These are phyloP conservation scores for Phataginus tetradactyla DNA, from an alignment of 2,797 vertebrate genomes.

Conservation along the genomic window DNA sequence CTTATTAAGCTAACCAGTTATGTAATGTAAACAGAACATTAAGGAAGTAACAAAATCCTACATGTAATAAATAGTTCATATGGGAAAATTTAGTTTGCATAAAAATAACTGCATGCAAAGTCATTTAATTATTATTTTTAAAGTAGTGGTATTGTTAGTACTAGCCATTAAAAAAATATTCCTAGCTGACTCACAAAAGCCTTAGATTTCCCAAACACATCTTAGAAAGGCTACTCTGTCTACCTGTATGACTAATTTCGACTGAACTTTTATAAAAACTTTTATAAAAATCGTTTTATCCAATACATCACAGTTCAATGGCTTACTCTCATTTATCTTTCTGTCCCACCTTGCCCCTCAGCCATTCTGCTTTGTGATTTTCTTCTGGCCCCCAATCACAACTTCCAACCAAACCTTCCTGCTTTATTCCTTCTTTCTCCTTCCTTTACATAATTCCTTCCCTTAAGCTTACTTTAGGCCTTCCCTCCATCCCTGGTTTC, in stretches of 20 bases:
- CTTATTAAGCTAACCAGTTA: constrained; percentile 61
- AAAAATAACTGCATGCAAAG: constrained; percentile 74
- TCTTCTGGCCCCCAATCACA: neutral
- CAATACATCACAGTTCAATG: neutral
- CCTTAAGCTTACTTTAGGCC: neutral
- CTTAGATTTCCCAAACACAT: constrained; percentile 40
- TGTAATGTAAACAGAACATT: constrained; percentile 47
- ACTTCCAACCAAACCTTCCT: neutral
- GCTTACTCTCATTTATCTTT: neutral
- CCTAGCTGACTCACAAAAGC: constrained; percentile 28
- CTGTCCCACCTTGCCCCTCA: neutral
- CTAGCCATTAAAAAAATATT: neutral
- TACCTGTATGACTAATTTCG: neutral
- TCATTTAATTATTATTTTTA: constrained; percentile 66
- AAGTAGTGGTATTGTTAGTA: constrained; percentile 70
- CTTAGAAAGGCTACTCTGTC: constrained; percentile 39
- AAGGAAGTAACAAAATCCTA: constrained; percentile 57
- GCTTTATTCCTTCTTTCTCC: neutral
- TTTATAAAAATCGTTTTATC: constrained; percentile 11
- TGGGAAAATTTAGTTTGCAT: constrained; percentile 65
- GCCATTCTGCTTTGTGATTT: neutral
- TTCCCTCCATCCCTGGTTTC: neutral
- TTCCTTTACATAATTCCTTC: neutral
- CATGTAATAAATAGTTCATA: constrained; percentile 36
- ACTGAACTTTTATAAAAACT: constrained; percentile 13